Conservation (phyloP, 2,113 vertebrate genomes). For the Plecturocebus donacophilus region DNA sequence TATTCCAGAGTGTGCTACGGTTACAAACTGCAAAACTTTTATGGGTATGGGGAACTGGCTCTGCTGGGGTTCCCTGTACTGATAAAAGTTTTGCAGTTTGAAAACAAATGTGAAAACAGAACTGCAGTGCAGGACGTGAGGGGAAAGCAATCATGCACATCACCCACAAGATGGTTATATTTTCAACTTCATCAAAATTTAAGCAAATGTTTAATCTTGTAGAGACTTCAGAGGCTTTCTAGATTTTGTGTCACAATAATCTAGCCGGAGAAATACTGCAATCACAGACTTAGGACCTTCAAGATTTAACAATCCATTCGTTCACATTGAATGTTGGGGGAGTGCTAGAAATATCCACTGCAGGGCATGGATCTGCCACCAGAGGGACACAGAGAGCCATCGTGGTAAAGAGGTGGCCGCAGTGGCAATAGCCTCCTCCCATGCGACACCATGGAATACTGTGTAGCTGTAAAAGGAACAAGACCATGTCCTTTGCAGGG, state of each 20-base stretch:
- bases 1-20: accelerated
- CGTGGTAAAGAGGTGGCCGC: accelerated
- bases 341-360: accelerated
- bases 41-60: accelerated
- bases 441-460: too few species aligned
- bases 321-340: accelerated
- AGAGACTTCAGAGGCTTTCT: background rate
- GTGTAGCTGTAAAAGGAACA: too few species aligned
- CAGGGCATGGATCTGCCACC: background rate
- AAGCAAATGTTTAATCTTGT: background rate
- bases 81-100: too few species aligned
- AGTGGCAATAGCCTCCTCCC: accelerated
- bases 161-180: background rate
- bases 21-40: background rate
- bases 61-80: accelerated
- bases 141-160: background rate
- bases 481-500: too few species aligned
- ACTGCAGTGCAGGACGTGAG: accelerated
- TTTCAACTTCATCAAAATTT: background rate
- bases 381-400: conserved; percentile 45
- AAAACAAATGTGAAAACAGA: background rate
- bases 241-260: background rate
- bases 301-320: background rate
- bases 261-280: background rate
- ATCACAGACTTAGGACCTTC: background rate